Evolutionary conservation across 2,113 vertebrate species (phyloP), one percentile per base, ranked within the genome.

Genomic region (Sylvilagus bachmani): DNA sequence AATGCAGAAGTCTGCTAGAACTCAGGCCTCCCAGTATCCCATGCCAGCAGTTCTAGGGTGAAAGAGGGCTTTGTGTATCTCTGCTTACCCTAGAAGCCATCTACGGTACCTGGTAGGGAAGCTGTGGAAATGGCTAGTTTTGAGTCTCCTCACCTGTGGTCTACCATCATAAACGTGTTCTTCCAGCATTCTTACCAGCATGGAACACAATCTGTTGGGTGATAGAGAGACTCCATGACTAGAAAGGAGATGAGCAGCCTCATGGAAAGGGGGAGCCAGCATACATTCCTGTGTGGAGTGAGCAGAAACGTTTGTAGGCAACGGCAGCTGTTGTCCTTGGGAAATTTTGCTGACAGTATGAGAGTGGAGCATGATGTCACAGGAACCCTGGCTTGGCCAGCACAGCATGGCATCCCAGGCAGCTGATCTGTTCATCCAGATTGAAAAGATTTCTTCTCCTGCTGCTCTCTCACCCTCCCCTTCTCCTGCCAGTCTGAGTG

Each of bases 341-440:
- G 90, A 95, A 95, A 95, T 96, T 96, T 89, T 97, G 97, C 97
- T 97, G 96, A 97, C 95, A 96, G 61, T 83, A 86, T 31, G 78
- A 89, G 97, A 96, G 89, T 66, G 19, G 53, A 51, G 88, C 66
- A 89, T 96, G 97, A 97, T 91, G 95, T 97, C 97, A 97, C 92
- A 88, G 95, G 92, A 96, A 91, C 93, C 74, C 88, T 89, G 85
- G 90, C 88, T 86, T 51, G 90, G 92, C 88, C 85, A 77, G 94
- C 94, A 10, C 97, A 93, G 95, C 92, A 88, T 96, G 96, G 88
- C 66, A 62, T 90, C 95, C 82, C 55, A 33, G 81, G 96, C 97
- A 94, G 97, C 95, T 97, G 97, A 97, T 94, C 86, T 70, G 92
- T 97, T 97, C 91, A 89, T 94, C 85, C 66, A 97, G 90, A 95